phyloP scores from a whole-genome alignment of 2,113 vertebrate genomes.

The Scolopax mira region DNA sequence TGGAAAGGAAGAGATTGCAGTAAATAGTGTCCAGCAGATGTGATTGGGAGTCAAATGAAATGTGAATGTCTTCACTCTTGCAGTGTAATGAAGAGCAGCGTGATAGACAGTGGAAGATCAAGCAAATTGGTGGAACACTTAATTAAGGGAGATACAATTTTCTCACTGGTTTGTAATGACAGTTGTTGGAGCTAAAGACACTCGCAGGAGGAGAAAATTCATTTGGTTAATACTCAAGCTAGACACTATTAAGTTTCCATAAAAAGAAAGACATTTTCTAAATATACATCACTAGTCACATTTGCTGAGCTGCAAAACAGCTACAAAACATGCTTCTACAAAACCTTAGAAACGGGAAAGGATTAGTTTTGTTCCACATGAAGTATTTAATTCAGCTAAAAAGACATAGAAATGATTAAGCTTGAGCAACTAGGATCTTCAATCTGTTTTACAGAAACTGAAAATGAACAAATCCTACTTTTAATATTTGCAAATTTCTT shows the following conservation, averaged over 20 bases:
- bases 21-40: background rate
- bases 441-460: background rate
- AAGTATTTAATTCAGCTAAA: background rate
- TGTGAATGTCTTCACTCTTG: background rate
- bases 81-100: background rate
- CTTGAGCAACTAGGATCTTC: background rate
- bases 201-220: background rate
- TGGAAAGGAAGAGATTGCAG: background rate
- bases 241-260: background rate
- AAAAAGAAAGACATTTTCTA: background rate
- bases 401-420: background rate
- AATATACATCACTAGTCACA: background rate
- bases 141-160: background rate
- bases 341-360: background rate
- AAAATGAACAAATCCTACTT: slow-evolving; percentile 2
- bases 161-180: background rate
- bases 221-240: background rate
- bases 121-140: background rate
- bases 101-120: background rate
- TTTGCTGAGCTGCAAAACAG: no score
- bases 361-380: background rate
- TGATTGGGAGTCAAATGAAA: background rate
- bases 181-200: background rate
- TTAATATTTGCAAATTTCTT: background rate
- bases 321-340: background rate